These are phyloP conservation scores for Elysia crispata DNA, from an alignment of 2,888 invertebrate genomes.

Conservation along the genomic window DNA sequence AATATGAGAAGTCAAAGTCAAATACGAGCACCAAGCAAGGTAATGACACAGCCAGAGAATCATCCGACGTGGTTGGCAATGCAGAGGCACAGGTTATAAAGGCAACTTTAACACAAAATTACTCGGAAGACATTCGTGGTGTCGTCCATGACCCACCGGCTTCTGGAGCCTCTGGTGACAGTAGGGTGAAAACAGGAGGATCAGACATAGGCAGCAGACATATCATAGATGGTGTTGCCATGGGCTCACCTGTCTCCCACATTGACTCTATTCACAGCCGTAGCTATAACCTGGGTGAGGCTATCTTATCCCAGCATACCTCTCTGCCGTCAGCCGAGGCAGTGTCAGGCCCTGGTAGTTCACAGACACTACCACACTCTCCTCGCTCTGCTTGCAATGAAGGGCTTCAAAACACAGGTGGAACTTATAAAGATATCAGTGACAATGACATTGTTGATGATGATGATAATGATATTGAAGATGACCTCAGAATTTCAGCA, in stretches of 20 bases:
- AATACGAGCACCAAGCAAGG: conserved; percentile 39
- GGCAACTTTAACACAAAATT: background rate
- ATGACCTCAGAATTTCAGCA: too few relatives aligned
- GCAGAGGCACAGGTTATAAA: background rate
- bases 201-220: conserved; percentile 13
- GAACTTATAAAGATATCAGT: conserved; percentile 33
- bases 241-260: conserved; percentile 63
- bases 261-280: conserved; percentile 73
- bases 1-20: conserved; percentile 43
- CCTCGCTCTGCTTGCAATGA: background rate
- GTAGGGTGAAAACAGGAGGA: conserved; percentile 31
- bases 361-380: background rate
- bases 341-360: background rate
- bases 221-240: conserved; percentile 46
- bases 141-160: background rate
- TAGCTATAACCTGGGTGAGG: conserved; percentile 63
- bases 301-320: conserved; percentile 73
- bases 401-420: conserved; percentile 23
- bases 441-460: conserved; percentile 22
- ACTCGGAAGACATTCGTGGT: too few relatives aligned
- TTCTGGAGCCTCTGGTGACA: background rate
- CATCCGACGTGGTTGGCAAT: background rate
- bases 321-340: conserved; percentile 56
- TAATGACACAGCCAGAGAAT: conserved; percentile 10
- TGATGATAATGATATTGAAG: background rate